Percentiles rank a stretch among this genome's conserved stretches.
phyloP scores from a whole-genome alignment of 2,888 invertebrate species.

The Notocelia uddmanniana region DNA sequence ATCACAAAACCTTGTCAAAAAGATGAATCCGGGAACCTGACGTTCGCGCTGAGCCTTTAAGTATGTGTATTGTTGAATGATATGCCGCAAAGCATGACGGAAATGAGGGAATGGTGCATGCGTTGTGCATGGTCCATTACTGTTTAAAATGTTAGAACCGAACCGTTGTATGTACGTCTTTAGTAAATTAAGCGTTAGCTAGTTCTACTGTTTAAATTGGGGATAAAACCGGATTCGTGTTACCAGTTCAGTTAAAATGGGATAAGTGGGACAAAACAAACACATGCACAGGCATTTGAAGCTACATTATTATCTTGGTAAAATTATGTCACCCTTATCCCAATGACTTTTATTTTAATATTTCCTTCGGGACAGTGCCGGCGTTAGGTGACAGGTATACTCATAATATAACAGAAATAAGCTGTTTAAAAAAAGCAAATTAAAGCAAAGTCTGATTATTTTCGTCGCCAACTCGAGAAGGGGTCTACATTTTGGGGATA shows the following conservation, averaged over 20 bases:
- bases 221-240: slow-evolving; percentile 6
- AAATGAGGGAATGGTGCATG: slow-evolving; percentile 63
- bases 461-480: too few relatives aligned
- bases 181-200: slow-evolving; percentile 25
- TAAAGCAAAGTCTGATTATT: neutral
- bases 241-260: neutral
- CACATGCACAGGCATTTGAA: neutral
- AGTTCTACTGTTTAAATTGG: slow-evolving; percentile 17
- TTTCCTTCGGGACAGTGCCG: neutral
- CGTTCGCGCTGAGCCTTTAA: neutral
- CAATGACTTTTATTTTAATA: neutral
- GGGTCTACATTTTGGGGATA: neutral
- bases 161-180: slow-evolving; percentile 4
- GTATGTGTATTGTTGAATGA: slow-evolving; percentile 9
- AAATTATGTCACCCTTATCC: neutral
- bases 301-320: neutral
- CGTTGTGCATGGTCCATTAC: slow-evolving; percentile 72
- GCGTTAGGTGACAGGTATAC: slow-evolving; percentile 2
- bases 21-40: neutral
- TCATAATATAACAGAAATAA: neutral
- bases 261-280: neutral
- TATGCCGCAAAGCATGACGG: slow-evolving; percentile 62
- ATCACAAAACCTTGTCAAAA: too few relatives aligned
- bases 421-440: neutral
- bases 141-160: slow-evolving; percentile 11